phyloP scores from a whole-genome alignment of 2,888 invertebrate genomes.

The Dynastes grantii region DNA sequence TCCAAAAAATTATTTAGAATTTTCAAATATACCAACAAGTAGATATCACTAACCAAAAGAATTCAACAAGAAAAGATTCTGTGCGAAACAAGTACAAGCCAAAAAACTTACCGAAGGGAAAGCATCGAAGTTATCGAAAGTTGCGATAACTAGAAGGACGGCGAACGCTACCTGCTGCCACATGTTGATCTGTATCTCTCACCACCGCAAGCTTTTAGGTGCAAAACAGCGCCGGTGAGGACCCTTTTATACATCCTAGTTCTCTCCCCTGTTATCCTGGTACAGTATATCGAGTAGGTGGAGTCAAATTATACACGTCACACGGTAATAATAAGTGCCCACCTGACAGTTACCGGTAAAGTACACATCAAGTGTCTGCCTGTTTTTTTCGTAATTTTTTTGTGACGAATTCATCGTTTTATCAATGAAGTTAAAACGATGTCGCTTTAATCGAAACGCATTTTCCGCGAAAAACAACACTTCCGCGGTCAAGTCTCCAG shows the following conservation, averaged over 20 bases:
- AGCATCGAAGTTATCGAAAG: constrained; percentile 37
- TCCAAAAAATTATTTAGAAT: no score
- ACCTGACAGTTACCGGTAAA: constrained; percentile 39
- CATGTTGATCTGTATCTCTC: constrained; percentile 50
- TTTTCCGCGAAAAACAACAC: background rate
- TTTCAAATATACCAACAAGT: no score
- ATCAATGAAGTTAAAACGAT: background rate
- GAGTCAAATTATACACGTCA: constrained; percentile 50
- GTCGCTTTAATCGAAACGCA: background rate
- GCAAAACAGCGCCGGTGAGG: constrained; percentile 40
- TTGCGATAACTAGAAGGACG: constrained; percentile 32
- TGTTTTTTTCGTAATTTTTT: background rate
- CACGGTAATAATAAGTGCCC: constrained; percentile 45
- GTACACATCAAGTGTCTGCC: constrained; percentile 15
- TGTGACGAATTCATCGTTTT: background rate
- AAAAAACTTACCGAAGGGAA: constrained; percentile 40
- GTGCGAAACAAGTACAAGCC: background rate
- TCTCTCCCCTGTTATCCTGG: constrained; percentile 50
- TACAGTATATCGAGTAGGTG: constrained; percentile 46
- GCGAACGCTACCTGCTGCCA: constrained; percentile 46
- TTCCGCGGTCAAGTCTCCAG: background rate
- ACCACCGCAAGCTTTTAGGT: constrained; percentile 49
- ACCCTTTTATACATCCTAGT: constrained; percentile 48
- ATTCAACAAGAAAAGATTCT: no score
- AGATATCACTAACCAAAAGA: no score